Conservation (phyloP, 2,113 vertebrate species). For the Vimba vimba region DNA sequence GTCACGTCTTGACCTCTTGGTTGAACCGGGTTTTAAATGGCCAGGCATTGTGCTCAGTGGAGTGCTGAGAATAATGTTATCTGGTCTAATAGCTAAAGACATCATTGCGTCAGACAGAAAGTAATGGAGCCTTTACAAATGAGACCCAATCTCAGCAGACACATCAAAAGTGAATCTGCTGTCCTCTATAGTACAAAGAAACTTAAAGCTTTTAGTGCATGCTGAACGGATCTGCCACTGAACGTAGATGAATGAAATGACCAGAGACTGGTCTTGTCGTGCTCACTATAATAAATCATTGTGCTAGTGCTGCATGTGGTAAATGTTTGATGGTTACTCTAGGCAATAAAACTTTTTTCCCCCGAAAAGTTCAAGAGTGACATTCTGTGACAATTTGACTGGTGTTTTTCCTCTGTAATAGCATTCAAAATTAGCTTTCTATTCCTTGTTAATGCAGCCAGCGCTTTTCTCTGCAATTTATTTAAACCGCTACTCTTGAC, state of each 20-base stretch:
- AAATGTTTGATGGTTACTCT: constrained; percentile 19
- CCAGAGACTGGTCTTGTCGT: constrained; percentile 22
- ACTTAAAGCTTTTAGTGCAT: background rate
- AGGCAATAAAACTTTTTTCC: constrained; percentile 1
- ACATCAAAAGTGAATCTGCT: constrained; percentile 15
- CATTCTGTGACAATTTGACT: background rate
- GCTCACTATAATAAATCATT: constrained; percentile 39
- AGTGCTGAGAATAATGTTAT: background rate
- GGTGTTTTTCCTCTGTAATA: background rate
- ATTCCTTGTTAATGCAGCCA: background rate
- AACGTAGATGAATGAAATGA: constrained; percentile 17
- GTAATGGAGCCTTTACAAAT: constrained; percentile 19
- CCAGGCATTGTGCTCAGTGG: background rate
- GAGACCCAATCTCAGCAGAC: background rate
- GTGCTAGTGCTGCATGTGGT: background rate
- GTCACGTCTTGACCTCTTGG: background rate
- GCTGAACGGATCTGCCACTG: background rate
- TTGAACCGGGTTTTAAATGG: background rate
- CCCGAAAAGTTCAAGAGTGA: constrained; percentile 30
- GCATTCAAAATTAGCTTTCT: background rate
- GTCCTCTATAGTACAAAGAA: constrained; percentile 7
- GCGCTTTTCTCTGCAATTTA: background rate
- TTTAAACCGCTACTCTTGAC: background rate
- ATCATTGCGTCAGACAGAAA: constrained; percentile 21
- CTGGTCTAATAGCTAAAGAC: background rate